Evolutionary conservation across 2,888 invertebrate genomes (phyloP).

Genomic region (Ophonus ardosiacus): DNA sequence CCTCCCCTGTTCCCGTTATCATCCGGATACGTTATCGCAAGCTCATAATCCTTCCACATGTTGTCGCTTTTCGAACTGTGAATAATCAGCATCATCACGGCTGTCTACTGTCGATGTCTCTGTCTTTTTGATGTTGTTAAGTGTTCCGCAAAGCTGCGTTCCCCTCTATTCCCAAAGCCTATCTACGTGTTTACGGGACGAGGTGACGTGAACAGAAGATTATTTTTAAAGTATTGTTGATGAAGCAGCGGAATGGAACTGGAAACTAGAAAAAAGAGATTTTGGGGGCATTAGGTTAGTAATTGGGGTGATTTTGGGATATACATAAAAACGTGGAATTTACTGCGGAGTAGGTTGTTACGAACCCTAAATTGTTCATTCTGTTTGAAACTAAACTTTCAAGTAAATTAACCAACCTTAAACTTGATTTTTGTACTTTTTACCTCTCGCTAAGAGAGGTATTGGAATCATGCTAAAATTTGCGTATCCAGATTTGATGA

Average conservation of each 20-base stretch:
- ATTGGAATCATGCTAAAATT: too few species aligned
- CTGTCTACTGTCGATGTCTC: conserved; percentile 10
- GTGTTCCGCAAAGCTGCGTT: conserved; percentile 40
- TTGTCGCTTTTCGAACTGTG: conserved; percentile 50
- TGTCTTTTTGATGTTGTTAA: conserved; percentile 53
- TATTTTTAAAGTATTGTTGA: conserved; percentile 45
- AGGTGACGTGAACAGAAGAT: not conserved
- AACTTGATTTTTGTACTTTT: too few species aligned
- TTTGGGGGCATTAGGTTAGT: not conserved
- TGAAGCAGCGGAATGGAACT: conserved; percentile 1
- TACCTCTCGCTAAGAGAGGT: too few species aligned
- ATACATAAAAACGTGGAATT: not conserved
- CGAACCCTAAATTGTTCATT: too few species aligned
- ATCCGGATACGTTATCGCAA: not conserved
- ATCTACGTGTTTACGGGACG: not conserved
- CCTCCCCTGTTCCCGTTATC: not conserved
- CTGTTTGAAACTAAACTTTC: too few species aligned
- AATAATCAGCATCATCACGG: conserved; percentile 34
- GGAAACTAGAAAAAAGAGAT: not conserved
- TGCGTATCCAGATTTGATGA: too few species aligned
- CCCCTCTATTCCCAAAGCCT: conserved; percentile 21
- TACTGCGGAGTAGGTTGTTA: too few species aligned
- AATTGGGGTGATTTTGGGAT: not conserved
- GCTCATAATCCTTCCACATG: conserved; percentile 30
- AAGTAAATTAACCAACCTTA: too few species aligned